Conservation (phyloP, 2,113 vertebrate genomes). For the Oophaga pumilio region DNA sequence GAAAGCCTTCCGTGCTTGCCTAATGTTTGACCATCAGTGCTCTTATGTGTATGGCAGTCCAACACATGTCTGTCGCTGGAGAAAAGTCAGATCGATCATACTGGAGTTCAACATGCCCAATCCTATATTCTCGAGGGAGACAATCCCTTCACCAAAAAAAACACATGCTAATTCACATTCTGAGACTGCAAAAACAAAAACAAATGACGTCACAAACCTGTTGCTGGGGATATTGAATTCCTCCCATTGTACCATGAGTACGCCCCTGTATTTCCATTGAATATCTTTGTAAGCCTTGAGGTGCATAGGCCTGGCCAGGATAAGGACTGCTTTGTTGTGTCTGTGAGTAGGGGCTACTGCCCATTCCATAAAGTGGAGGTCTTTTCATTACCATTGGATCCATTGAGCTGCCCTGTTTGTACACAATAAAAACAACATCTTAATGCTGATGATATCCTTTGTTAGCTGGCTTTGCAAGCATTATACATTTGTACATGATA, state of each 20-base stretch:
- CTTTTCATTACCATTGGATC: constrained; percentile 98
- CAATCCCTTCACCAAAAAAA: too few relatives aligned
- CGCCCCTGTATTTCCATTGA: constrained; percentile 89
- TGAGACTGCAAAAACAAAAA: background rate
- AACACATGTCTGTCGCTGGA: too few relatives aligned
- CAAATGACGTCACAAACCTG: constrained; percentile 78
- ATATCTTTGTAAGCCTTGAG: constrained; percentile 88
- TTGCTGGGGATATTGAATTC: constrained; percentile 92
- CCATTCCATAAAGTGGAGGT: constrained; percentile 91
- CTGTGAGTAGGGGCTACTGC: constrained; percentile 85
- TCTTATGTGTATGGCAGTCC: too few relatives aligned
- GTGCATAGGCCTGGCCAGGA: constrained; percentile 85
- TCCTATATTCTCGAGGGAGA: too few relatives aligned
- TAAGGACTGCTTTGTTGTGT: constrained; percentile 86
- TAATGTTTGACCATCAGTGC: too few relatives aligned
- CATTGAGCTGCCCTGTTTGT: constrained; percentile 86
- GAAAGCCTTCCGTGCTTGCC: too few relatives aligned
- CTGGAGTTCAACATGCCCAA: too few relatives aligned
- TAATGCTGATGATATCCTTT: background rate
- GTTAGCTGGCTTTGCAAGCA: background rate
- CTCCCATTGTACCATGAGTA: constrained; percentile 83
- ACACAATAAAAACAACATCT: constrained; percentile 49
- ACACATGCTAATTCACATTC: background rate
- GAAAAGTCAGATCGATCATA: too few relatives aligned
- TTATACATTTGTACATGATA: background rate